Evolutionary conservation across 1,140 invertebrate species (phyloP).

Genomic region (Lordiphosa collinella): DNA sequence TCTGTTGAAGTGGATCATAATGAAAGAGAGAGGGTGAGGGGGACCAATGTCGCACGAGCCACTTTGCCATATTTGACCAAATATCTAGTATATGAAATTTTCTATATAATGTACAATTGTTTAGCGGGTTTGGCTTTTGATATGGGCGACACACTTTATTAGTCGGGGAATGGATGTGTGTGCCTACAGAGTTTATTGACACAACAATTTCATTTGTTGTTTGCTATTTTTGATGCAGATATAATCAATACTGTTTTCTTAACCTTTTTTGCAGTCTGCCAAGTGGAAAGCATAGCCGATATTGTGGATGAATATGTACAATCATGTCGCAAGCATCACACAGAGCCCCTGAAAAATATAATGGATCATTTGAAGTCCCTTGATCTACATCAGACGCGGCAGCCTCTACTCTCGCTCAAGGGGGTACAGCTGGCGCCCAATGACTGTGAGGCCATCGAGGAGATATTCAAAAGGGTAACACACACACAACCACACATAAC

Average conservation of each 20-base stretch:
- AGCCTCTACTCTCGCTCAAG: slow-evolving; percentile 81
- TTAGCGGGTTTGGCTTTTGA: slow-evolving; percentile 24
- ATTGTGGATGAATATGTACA: slow-evolving; percentile 85
- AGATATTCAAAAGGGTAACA: slow-evolving; percentile 86
- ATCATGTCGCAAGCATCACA: slow-evolving; percentile 86
- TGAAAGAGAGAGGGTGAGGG: slow-evolving; percentile 5
- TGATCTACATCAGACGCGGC: slow-evolving; percentile 74
- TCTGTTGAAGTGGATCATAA: slow-evolving; percentile 11
- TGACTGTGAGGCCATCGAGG: slow-evolving; percentile 87
- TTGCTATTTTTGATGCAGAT: slow-evolving; percentile 33
- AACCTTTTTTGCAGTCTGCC: slow-evolving; percentile 41
- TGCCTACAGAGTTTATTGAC: slow-evolving; percentile 52
- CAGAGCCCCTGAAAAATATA: slow-evolving; percentile 84
- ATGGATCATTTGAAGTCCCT: slow-evolving; percentile 86
- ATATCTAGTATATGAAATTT: slow-evolving; percentile 21
- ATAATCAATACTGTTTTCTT: slow-evolving; percentile 8
- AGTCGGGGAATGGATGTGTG: slow-evolving; percentile 24
- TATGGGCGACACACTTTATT: slow-evolving; percentile 23
- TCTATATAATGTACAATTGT: slow-evolving; percentile 14
- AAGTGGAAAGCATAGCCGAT: slow-evolving; percentile 80
- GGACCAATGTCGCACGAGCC: slow-evolving; percentile 38
- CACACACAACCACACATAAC: neutral
- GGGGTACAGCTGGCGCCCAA: slow-evolving; percentile 81
- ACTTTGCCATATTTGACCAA: slow-evolving; percentile 40
- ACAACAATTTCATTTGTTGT: slow-evolving; percentile 40